Conservation (phyloP, 2,888 invertebrate genomes). For the Archaeoteleia sp. region DNA sequence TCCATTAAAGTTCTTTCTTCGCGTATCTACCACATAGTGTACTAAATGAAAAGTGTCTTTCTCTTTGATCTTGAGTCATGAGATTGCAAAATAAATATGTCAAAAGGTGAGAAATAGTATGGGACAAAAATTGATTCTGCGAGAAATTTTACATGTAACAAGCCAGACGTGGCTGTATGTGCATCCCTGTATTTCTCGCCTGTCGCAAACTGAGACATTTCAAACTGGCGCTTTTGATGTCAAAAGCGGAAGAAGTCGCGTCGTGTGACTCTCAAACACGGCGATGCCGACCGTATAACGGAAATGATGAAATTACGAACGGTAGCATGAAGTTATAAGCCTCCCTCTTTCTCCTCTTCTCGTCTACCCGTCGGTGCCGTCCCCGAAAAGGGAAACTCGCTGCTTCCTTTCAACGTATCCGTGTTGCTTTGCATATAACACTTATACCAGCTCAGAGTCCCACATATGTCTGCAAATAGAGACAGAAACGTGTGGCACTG, state of each 20-base stretch:
- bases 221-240: slow-evolving; percentile 52
- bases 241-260: slow-evolving; percentile 56
- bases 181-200: slow-evolving; percentile 31
- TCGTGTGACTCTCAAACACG: slow-evolving; percentile 54
- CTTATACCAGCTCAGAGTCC: slow-evolving; percentile 14
- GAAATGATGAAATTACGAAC: slow-evolving; percentile 64
- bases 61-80: too few species aligned
- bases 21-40: too few species aligned
- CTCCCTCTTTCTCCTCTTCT: slow-evolving; percentile 40
- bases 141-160: slow-evolving; percentile 36
- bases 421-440: slow-evolving; percentile 36
- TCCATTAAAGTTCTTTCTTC: too few species aligned
- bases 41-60: too few species aligned
- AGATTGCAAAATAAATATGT: slow-evolving; percentile 3
- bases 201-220: slow-evolving; percentile 55
- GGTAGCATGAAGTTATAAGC: slow-evolving; percentile 54
- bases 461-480: slow-evolving; percentile 26
- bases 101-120: background rate
- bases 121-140: slow-evolving; percentile 14
- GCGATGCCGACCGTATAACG: slow-evolving; percentile 58
- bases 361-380: slow-evolving; percentile 19
- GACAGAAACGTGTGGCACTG: slow-evolving; percentile 21
- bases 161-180: slow-evolving; percentile 4
- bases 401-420: slow-evolving; percentile 44
- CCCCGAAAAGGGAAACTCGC: slow-evolving; percentile 37